Evolutionary conservation across 2,113 vertebrate species (phyloP).

Genomic region (Promerops cafer): DNA sequence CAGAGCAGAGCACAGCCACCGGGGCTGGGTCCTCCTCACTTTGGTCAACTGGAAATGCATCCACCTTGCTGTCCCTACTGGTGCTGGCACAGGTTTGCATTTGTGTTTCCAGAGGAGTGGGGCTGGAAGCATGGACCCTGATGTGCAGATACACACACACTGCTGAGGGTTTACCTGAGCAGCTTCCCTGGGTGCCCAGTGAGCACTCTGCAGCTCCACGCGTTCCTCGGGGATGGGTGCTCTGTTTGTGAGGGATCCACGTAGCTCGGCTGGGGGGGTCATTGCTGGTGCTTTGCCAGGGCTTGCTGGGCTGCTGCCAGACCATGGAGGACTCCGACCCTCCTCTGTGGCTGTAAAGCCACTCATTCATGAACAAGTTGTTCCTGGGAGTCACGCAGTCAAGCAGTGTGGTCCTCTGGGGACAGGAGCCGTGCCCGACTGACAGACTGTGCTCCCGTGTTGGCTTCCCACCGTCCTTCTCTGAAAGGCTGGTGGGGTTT

Average conservation of each 20-base stretch:
- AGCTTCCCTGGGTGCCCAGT: background rate
- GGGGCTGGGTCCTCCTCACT: accelerated
- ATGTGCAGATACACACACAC: background rate
- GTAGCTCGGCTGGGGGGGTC: accelerated
- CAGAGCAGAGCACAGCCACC: background rate
- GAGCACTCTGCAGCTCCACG: background rate
- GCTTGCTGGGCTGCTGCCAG: background rate
- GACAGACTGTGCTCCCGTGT: background rate
- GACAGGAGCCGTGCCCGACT: accelerated
- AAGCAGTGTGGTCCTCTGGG: background rate
- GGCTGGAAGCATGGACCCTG: background rate
- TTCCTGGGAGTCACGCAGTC: background rate
- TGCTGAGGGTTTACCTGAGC: background rate
- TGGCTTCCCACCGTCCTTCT: background rate
- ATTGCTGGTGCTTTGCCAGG: background rate
- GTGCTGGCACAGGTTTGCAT: background rate
- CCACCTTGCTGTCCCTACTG: background rate
- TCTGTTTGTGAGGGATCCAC: background rate
- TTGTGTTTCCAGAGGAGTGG: background rate
- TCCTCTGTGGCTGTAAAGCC: background rate
- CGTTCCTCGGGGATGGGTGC: accelerated
- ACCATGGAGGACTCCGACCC: accelerated
- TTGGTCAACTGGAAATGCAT: accelerated
- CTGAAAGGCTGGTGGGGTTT: background rate
- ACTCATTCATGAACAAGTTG: background rate